These are phyloP conservation scores for Sesamia nonagrioides DNA, from an alignment of 1,140 invertebrate genomes.

Conservation along the genomic window DNA sequence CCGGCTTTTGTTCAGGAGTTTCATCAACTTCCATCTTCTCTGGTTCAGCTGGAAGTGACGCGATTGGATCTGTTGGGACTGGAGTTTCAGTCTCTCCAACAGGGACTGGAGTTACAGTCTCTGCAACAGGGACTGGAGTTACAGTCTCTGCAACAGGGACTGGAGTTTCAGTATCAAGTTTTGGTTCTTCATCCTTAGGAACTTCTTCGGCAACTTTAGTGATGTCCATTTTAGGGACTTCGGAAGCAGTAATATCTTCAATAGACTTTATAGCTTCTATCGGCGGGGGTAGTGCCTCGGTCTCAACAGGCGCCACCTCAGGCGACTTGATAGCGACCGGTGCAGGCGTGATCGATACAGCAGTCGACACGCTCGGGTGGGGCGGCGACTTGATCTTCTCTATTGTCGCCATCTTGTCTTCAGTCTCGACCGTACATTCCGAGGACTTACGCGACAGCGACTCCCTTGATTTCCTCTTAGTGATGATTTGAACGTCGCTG, in stretches of 20 bases:
- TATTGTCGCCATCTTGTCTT: constrained; percentile 73
- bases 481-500: constrained; percentile 67
- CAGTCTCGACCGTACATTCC: constrained; percentile 67
- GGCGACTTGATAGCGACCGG: constrained; percentile 78
- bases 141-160: constrained; percentile 17
- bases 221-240: constrained; percentile 65
- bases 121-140: constrained; percentile 20
- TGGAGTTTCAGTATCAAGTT: constrained; percentile 22
- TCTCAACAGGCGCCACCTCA: constrained; percentile 68
- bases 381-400: constrained; percentile 76
- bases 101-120: not conserved
- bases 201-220: constrained; percentile 33
- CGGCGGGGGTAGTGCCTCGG: constrained; percentile 72
- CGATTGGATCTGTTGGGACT: not conserved
- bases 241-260: constrained; percentile 69
- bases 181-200: constrained; percentile 37
- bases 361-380: constrained; percentile 66
- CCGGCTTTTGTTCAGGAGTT: constrained; percentile 3
- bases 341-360: constrained; percentile 68
- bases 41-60: not conserved
- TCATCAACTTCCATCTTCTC: constrained; percentile 28
- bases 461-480: constrained; percentile 74
- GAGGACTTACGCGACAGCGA: constrained; percentile 74
- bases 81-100: constrained; percentile 16
- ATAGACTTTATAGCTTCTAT: constrained; percentile 71